Base-by-base conservation (phyloP, 2,888 invertebrate genomes). In the Neocrepidodera transversa region DNA sequence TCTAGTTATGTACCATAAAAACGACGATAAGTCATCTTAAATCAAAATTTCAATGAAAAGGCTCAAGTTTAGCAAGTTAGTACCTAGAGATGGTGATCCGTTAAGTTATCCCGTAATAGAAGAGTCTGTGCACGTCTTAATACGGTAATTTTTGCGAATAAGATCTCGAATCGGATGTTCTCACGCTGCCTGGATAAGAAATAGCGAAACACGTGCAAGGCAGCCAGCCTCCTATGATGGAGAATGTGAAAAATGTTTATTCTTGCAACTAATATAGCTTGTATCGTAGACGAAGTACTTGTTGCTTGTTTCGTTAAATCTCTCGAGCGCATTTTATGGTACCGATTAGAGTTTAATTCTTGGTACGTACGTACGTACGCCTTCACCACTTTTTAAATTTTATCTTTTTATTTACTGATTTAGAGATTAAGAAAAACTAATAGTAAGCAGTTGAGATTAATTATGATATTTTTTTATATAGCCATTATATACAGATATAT, bases 211-310 rank as follows among this genome's bases (percentile, higher is more conserved):
- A 71, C 71, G 71, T 71, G 71, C 70, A 69, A 68, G 66, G 70
- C 67, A 70, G 66, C 67, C 67, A 69, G 69, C 68, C 61, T 71
- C 68, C 67, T 66, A 69, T 71, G 71, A 72, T 71, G 67, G 68
- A 48, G 69, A 71, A 73, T 70, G 68, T 63, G 68, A 72, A 72
- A 72, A 71, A 72, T 66, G 53, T 49, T 49, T 18, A 49, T 36
- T 49, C 18, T 16, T 35, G 13, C 35, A 35, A 35, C 36, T 36
- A 36, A 36, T 38, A 38, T 38, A 17, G 28, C 28, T 14, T 17
- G 38, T 38, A 38, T 14, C 38, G 38, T 16, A 14, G 38, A 38
- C 38, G 38, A 16, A 38, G 38, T 38, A 38, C 16, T 38, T 38
- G 38, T 16, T 38, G 10, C 8, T 28, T 28, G 28, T 28, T 28